A percentile compares a stretch with the other conserved stretches of the same genome.
phyloP scores from a whole-genome alignment of 2,888 invertebrate genomes.

The Girardia tigrina region DNA sequence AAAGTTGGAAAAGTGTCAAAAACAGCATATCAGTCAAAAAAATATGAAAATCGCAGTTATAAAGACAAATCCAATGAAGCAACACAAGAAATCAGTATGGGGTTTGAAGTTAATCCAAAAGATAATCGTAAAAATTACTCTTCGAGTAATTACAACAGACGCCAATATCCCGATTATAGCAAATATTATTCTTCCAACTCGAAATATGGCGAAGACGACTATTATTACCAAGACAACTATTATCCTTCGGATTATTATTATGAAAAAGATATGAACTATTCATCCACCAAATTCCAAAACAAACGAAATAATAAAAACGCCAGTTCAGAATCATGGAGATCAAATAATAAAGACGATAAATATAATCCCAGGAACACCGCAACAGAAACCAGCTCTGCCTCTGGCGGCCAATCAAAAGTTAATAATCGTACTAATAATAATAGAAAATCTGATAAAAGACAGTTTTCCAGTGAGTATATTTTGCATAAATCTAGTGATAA shows the following conservation, averaged over 20 bases:
- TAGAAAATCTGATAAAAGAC: constrained; percentile 29
- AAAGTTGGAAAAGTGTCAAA: no score
- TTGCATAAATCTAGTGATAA: constrained; percentile 16
- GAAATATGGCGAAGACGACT: not conserved
- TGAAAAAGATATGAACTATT: not conserved
- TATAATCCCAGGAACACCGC: not conserved
- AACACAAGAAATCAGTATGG: not conserved
- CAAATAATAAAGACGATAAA: not conserved
- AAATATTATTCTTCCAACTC: not conserved
- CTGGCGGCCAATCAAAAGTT: not conserved
- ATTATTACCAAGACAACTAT: not conserved
- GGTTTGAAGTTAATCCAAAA: not conserved
- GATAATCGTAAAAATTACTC: not conserved
- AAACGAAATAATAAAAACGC: not conserved
- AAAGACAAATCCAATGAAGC: not conserved
- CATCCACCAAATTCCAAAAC: not conserved
- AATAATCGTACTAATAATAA: constrained; percentile 11
- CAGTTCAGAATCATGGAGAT: not conserved
- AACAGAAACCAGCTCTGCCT: not conserved
- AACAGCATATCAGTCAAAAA: not conserved
- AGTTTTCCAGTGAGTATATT: constrained; percentile 33
- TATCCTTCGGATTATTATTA: not conserved
- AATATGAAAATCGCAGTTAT: not conserved
- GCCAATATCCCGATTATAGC: not conserved
- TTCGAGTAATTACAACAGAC: constrained; percentile 1